Evolutionary conservation across 2,113 vertebrate species (phyloP).

Genomic region (Rhea pennata): DNA sequence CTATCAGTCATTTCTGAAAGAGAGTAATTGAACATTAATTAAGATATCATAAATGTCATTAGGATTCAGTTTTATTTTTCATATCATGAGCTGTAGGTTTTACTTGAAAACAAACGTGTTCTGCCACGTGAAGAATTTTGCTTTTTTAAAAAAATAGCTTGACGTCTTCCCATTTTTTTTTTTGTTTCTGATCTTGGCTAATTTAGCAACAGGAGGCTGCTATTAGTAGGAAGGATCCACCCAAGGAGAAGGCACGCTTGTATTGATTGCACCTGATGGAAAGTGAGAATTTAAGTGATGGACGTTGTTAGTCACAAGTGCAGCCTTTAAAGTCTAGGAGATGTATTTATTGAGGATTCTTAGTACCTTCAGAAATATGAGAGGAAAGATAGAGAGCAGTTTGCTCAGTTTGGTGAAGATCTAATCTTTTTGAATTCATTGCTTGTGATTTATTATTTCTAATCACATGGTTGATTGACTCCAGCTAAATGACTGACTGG

Average conservation of each 20-base stretch:
- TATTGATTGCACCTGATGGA: not conserved
- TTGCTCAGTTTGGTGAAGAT: constrained; percentile 63
- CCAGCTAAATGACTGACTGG: constrained; percentile 71
- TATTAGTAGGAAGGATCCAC: not conserved
- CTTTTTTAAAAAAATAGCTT: not conserved
- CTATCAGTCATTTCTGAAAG: not conserved
- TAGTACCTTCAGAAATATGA: constrained; percentile 26
- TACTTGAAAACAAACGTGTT: not conserved
- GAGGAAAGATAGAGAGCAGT: constrained; percentile 50
- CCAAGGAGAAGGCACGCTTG: not conserved
- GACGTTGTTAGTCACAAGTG: constrained; percentile 1
- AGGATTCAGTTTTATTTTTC: not conserved
- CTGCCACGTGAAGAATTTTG: not conserved
- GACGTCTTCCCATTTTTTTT: not conserved
- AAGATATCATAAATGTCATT: not conserved
- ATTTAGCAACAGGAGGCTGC: not conserved
- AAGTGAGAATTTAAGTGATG: not conserved
- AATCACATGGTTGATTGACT: constrained; percentile 78
- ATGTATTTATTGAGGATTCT: not conserved
- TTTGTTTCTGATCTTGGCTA: not conserved
- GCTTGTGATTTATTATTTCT: constrained; percentile 79
- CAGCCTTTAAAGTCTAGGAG: not conserved
- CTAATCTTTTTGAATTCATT: constrained; percentile 74
- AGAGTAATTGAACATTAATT: not conserved
- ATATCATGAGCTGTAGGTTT: not conserved